Evolutionary conservation across 2,888 invertebrate species (phyloP).

Genomic region (Megaustenia siamemsis): DNA sequence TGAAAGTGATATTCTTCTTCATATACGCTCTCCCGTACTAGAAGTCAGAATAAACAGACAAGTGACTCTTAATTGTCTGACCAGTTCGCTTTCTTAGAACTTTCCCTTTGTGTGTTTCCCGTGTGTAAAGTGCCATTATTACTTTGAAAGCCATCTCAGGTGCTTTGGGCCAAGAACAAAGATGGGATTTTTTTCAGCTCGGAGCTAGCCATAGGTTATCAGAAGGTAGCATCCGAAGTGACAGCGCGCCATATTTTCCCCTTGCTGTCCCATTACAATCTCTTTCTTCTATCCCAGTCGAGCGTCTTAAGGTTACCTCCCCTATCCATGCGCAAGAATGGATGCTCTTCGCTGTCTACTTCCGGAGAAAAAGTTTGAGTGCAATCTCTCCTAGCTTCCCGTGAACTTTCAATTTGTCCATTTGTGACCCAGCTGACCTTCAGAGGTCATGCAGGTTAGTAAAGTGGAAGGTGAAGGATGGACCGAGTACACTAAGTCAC

Average conservation of each 20-base stretch:
- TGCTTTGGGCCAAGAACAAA: constrained; percentile 27
- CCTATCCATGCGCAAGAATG: background rate
- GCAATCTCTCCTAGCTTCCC: background rate
- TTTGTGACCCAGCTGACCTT: constrained; percentile 31
- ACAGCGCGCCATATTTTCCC: constrained; percentile 45
- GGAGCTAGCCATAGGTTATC: constrained; percentile 41
- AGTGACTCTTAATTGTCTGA: constrained; percentile 9
- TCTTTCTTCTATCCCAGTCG: constrained; percentile 36
- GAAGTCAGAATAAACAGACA: background rate
- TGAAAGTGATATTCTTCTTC: background rate
- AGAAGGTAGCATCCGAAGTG: background rate
- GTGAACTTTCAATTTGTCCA: constrained; percentile 37
- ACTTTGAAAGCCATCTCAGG: constrained; percentile 33
- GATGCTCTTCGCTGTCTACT: background rate
- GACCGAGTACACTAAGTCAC: background rate
- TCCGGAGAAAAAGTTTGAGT: background rate
- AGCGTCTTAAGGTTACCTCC: background rate
- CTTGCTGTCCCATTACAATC: constrained; percentile 17
- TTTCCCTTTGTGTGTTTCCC: background rate
- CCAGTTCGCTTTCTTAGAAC: background rate
- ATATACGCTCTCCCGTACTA: background rate
- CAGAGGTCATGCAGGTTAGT: background rate
- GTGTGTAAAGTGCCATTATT: constrained; percentile 13
- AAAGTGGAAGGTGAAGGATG: background rate
- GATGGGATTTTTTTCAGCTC: constrained; percentile 9